These are phyloP conservation scores for Cromileptes altivelis DNA, from an alignment of 2,113 vertebrate species.

Conservation along the genomic window DNA sequence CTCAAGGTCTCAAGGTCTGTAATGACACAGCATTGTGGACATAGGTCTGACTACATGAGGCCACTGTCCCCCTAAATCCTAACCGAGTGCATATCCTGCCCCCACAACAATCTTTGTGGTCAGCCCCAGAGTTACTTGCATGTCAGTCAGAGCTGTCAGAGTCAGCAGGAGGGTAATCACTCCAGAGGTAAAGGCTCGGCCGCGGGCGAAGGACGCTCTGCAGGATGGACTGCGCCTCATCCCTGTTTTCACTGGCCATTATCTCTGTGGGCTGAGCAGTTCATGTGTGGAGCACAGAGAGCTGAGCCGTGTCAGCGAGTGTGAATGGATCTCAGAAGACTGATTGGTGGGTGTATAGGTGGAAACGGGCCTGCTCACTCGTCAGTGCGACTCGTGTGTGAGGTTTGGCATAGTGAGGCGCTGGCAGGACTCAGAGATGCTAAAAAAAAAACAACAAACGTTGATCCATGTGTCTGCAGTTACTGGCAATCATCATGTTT, in stretches of 20 bases:
- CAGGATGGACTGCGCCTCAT: too few relatives aligned
- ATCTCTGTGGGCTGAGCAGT: not conserved
- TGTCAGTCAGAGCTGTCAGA: not conserved
- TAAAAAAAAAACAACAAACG: not conserved
- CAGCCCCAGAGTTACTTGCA: not conserved
- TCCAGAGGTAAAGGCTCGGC: not conserved
- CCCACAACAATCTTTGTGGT: not conserved
- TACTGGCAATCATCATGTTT: not conserved
- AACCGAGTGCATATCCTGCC: not conserved
- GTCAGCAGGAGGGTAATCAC: slow-evolving; percentile 4
- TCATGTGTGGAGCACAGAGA: not conserved
- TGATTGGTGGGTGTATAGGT: not conserved
- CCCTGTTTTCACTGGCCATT: not conserved
- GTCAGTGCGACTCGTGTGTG: not conserved
- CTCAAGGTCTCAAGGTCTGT: too few relatives aligned
- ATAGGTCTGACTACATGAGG: too few relatives aligned
- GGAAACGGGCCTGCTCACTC: not conserved
- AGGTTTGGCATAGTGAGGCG: not conserved
- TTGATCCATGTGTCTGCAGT: not conserved
- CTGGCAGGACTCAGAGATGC: too few relatives aligned
- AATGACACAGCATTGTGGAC: too few relatives aligned
- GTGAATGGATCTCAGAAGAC: not conserved
- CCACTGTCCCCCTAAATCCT: not conserved
- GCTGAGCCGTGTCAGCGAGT: not conserved
- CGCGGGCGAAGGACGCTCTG: not conserved